Conservation (phyloP, 2,888 invertebrate species). For the Drosophila anomalata region DNA sequence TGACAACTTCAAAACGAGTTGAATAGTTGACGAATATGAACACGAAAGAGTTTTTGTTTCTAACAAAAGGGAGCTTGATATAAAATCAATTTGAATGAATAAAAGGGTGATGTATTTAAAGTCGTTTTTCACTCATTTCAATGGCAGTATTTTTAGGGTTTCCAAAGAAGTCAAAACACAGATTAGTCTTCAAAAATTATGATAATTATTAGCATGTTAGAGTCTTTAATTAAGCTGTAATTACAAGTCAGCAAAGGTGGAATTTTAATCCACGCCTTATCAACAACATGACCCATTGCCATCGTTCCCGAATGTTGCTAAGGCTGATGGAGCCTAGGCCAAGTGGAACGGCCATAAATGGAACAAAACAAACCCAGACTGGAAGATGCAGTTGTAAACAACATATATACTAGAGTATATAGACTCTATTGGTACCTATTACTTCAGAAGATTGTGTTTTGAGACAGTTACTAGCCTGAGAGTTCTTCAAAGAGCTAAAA, state of each 20-base stretch:
- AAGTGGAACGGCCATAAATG: constrained; percentile 38
- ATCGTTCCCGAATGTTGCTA: constrained; percentile 37
- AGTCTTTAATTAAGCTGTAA: background rate
- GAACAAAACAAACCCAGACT: constrained; percentile 61
- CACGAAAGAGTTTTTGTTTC: background rate
- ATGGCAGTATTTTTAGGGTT: background rate
- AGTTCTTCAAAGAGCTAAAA: background rate
- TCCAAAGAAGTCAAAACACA: background rate
- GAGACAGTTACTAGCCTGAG: background rate
- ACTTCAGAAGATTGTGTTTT: background rate
- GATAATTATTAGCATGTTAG: background rate
- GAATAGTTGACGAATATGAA: constrained; percentile 12
- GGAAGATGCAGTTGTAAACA: constrained; percentile 56
- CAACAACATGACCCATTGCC: constrained; percentile 8
- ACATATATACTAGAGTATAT: constrained; percentile 4
- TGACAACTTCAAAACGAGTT: constrained; percentile 35
- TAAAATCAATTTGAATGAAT: background rate
- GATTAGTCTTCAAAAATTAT: background rate
- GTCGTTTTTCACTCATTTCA: background rate
- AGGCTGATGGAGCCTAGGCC: constrained; percentile 16
- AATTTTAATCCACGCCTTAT: background rate
- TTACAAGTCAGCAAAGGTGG: background rate
- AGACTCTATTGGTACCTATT: background rate
- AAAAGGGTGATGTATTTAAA: background rate
- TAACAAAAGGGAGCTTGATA: background rate